Evolutionary conservation across 1,140 invertebrate genomes (phyloP).

Genomic region (Sycophila sp.): DNA sequence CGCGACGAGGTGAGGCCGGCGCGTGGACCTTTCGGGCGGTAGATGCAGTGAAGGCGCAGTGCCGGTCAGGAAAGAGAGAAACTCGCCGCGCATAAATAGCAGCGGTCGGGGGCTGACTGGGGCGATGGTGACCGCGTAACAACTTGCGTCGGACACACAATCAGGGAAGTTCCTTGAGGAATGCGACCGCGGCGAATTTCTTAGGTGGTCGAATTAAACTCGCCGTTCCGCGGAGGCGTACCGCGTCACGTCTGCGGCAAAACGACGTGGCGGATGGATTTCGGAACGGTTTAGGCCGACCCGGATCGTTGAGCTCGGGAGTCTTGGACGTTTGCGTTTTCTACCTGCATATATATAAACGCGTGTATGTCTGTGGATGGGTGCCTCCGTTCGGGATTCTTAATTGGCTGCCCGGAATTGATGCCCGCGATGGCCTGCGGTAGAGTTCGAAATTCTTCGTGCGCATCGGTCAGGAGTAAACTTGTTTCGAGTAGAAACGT

Average conservation of each 20-base stretch:
- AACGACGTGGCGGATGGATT: conserved; percentile 1
- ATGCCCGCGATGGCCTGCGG: not conserved
- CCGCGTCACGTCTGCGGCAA: conserved; percentile 6
- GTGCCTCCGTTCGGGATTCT: conserved; percentile 22
- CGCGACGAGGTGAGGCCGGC: conserved; percentile 29
- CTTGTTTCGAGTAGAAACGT: too few species aligned
- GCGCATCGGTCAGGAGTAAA: too few species aligned
- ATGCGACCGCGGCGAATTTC: conserved; percentile 57
- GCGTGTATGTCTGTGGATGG: too few species aligned
- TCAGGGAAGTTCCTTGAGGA: conserved; percentile 59
- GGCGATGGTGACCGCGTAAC: conserved; percentile 52
- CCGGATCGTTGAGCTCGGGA: conserved; percentile 8
- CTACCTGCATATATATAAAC: too few species aligned
- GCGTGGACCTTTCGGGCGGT: too few species aligned
- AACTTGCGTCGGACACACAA: conserved; percentile 54
- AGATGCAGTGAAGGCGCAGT: not conserved
- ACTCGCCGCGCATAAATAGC: conserved; percentile 54
- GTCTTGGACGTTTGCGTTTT: not conserved
- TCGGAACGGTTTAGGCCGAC: too few species aligned
- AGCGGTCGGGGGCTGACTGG: conserved; percentile 50
- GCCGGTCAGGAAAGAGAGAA: too few species aligned
- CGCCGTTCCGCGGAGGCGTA: conserved; percentile 16
- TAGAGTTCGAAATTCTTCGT: not conserved
- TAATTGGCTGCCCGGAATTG: conserved; percentile 14
- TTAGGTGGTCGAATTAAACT: conserved; percentile 59